These are phyloP conservation scores for Philonicus albiceps DNA, from an alignment of 2,888 invertebrate species.

Conservation along the genomic window DNA sequence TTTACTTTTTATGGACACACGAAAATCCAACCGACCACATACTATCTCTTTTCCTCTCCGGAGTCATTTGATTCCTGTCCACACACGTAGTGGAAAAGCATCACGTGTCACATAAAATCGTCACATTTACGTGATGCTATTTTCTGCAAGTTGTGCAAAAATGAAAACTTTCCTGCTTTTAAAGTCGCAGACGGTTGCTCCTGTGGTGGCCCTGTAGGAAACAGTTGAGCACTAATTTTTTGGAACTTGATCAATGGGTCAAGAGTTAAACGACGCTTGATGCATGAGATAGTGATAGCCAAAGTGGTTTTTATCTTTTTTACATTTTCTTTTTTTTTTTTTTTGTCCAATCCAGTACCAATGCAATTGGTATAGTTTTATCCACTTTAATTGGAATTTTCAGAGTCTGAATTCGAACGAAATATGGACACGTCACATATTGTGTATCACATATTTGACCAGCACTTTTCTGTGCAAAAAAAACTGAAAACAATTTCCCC, in stretches of 20 bases:
- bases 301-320: not conserved
- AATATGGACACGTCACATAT: not conserved
- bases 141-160: conserved; percentile 36
- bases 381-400: not conserved
- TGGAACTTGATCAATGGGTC: not conserved
- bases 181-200: not conserved
- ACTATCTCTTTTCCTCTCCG: conserved; percentile 14
- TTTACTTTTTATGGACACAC: conserved; percentile 26
- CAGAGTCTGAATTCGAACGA: not conserved
- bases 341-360: not conserved
- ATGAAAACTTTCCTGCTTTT: conserved; percentile 11
- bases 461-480: not conserved
- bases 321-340: not conserved
- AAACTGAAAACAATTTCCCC: not conserved
- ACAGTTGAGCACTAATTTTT: not conserved
- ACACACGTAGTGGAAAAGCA: conserved; percentile 22
- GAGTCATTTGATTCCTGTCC: conserved; percentile 30
- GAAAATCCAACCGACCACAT: conserved; percentile 29
- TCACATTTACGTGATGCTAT: conserved; percentile 38
- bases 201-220: not conserved
- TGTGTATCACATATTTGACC: not conserved
- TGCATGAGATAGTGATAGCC: not conserved
- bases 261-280: not conserved
- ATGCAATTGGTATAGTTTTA: not conserved
- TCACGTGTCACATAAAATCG: conserved; percentile 36